Percentiles rank a stretch among this genome's conserved stretches.
Conservation (phyloP, 2,888 invertebrate genomes). For the Leucania comma region DNA sequence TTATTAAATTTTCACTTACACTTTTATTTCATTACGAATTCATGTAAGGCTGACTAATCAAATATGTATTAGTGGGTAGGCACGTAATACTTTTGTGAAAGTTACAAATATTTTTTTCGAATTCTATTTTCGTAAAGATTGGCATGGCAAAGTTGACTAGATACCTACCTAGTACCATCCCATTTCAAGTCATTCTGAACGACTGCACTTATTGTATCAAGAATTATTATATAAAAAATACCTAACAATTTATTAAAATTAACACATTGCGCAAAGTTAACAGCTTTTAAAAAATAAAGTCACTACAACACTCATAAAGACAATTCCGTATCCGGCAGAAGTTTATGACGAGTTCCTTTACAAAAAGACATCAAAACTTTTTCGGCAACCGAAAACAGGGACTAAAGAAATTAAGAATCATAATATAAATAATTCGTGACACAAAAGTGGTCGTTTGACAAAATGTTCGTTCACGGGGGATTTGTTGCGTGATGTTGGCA, state of each 20-base stretch:
- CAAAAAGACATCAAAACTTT: constrained; percentile 47
- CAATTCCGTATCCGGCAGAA: constrained; percentile 23
- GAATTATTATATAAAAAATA: background rate
- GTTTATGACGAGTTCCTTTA: constrained; percentile 30
- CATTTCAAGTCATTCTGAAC: background rate
- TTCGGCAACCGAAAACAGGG: constrained; percentile 9
- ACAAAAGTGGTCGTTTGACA: constrained; percentile 43
- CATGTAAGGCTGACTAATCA: background rate
- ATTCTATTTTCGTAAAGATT: background rate
- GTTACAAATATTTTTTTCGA: background rate
- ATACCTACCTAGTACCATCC: background rate
- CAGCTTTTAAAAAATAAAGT: constrained; percentile 11
- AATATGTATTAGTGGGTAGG: background rate
- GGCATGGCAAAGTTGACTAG: background rate
- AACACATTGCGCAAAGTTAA: background rate
- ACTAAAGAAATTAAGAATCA: constrained; percentile 37
- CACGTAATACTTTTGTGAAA: background rate
- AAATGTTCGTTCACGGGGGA: constrained; percentile 35
- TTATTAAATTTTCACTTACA: background rate
- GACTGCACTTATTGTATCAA: background rate
- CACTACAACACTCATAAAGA: constrained; percentile 18
- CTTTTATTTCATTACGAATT: constrained; percentile 9
- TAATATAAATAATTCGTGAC: constrained; percentile 35
- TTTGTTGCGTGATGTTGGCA: constrained; percentile 18
- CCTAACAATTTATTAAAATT: background rate